phyloP scores from a whole-genome alignment of 2,113 vertebrate species.

The Chionodraco myersi region DNA sequence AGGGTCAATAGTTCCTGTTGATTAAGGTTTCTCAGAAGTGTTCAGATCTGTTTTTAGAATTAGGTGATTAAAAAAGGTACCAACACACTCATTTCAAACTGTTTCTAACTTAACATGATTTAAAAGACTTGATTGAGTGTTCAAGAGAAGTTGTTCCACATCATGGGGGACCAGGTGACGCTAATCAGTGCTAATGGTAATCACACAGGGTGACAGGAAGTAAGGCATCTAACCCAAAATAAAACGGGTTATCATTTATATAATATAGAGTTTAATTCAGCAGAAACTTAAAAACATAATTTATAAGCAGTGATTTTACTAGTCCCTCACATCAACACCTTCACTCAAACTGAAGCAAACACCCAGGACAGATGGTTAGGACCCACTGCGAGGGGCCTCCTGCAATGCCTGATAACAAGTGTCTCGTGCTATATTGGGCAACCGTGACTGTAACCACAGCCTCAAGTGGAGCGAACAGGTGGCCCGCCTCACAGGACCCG shows the following conservation, averaged over 20 bases:
- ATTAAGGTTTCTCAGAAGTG: constrained; percentile 25
- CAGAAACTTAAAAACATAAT: no score
- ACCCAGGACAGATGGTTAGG: constrained; percentile 63
- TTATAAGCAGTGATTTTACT: neutral
- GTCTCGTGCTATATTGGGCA: constrained; percentile 51
- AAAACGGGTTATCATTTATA: no score
- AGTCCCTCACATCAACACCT: constrained; percentile 24
- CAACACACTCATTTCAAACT: neutral
- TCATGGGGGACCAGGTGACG: no score
- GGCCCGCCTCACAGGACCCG: constrained; percentile 47
- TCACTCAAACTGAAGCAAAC: constrained; percentile 36
- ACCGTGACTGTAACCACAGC: constrained; percentile 57
- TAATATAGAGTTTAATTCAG: no score
- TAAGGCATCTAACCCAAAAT: no score
- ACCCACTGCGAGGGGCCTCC: constrained; percentile 41
- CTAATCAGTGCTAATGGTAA: no score
- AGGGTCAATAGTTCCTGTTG: constrained; percentile 40
- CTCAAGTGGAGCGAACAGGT: constrained; percentile 70
- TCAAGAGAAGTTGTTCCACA: neutral
- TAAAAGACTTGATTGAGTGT: neutral
- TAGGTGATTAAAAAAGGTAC: neutral
- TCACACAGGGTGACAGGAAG: no score
- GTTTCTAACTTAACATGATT: neutral
- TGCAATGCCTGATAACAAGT: constrained; percentile 57
- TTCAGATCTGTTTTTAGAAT: constrained; percentile 48